Evolutionary conservation across 2,797 vertebrate genomes (phyloP), one percentile per base, ranked within the genome.

Genomic region (Hapalemur alaotrensis): DNA sequence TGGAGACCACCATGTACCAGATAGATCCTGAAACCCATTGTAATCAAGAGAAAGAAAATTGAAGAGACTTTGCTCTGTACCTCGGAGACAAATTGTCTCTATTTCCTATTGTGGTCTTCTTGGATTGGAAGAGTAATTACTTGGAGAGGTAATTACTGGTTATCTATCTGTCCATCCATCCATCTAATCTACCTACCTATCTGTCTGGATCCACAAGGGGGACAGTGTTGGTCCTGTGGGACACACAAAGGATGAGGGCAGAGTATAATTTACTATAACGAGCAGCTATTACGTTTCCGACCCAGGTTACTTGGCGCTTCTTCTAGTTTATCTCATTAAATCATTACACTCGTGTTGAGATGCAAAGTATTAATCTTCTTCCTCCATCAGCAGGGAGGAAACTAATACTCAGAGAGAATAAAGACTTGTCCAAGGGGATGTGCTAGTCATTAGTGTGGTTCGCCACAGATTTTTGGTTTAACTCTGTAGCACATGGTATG

Each of bases 121-220:
- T 80, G 48, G 46, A 35, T 85, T 69, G 32, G 72, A 32, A 43
- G 63, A 67, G 63, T 35, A 67, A 67, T 82, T 52, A 50, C 32
- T 80, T 93, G 63, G 30, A 79, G 30, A 50, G 7, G 38, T 79
- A 89, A 85, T 65, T 17, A 46, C 43, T 90, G 32, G 50, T 38
- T 90, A 41, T 25, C 46, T 73, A 4, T 23, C 35, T 54, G 18
- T n/a, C 41, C 17, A 30, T 69, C 30, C 2, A 35, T 67, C 38
- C 22, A 4, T 7, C 28, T 12, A 2, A 3, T 6, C 28, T 13
- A 2, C 5, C 65, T 59, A 0, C 4, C 70, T 54, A 0, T 50
- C 69, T 65, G 6, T 67, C 48, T 75, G 84, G 46, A 73, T 65
- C 79, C 14, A 11, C 4, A 61, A 28, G 8, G 41, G 28, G 38